Percentiles rank a stretch among this genome's conserved stretches.
phyloP scores from a whole-genome alignment of 2,113 vertebrate species.

The Cettia cetti region DNA sequence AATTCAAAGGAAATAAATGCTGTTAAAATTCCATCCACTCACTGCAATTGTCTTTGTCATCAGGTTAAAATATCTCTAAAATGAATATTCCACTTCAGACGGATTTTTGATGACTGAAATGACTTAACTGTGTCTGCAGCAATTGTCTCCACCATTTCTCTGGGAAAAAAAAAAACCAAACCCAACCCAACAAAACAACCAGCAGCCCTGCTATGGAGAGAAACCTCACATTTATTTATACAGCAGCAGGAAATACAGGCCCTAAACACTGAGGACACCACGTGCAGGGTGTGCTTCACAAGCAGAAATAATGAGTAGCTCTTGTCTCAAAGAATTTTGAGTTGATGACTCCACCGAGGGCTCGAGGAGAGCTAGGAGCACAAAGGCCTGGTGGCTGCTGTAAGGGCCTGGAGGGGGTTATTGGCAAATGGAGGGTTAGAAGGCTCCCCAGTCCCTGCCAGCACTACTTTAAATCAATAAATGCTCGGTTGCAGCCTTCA shows the following conservation, averaged over 20 bases:
- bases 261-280: neutral
- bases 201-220: neutral
- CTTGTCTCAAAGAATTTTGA: neutral
- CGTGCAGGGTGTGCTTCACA: neutral
- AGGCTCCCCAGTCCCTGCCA: neutral
- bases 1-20: neutral
- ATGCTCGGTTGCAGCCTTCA: neutral
- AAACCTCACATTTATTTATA: neutral
- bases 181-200: neutral
- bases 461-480: neutral
- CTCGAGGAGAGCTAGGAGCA: neutral
- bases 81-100: neutral
- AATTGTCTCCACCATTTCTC: neutral
- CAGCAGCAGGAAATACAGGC: neutral
- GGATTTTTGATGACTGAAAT: neutral
- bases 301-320: neutral
- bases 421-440: neutral
- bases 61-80: neutral
- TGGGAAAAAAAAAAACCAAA: neutral
- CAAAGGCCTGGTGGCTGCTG: neutral
- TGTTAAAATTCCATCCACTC: neutral
- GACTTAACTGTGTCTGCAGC: neutral
- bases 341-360: neutral
- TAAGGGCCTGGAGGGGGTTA: neutral
- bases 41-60: neutral